phyloP scores from a whole-genome alignment of 2,888 invertebrate genomes.

The Cheilosia impressa region DNA sequence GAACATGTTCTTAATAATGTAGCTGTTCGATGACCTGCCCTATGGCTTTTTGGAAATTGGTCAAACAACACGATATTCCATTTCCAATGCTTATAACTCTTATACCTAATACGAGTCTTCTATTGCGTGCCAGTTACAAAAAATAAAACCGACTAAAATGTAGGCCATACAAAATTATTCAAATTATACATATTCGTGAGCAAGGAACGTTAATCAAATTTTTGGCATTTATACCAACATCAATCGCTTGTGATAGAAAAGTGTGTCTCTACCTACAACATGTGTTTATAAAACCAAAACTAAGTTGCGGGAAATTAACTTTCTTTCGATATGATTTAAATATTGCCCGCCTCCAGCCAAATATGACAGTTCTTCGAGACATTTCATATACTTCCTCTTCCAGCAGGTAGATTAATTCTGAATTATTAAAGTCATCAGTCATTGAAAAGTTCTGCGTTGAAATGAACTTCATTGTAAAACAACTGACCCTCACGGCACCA shows the following conservation, averaged over 20 bases:
- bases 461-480: slow-evolving; percentile 6
- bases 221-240: slow-evolving; percentile 12
- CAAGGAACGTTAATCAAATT: slow-evolving; percentile 5
- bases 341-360: neutral
- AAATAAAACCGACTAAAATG: neutral
- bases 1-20: too few species aligned
- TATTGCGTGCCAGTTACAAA: slow-evolving; percentile 19
- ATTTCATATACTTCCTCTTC: neutral
- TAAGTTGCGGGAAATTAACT: slow-evolving; percentile 8
- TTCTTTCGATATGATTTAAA: slow-evolving; percentile 18
- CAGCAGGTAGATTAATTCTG: neutral
- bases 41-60: slow-evolving; percentile 24
- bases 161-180: slow-evolving; percentile 32
- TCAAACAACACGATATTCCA: slow-evolving; percentile 14
- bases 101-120: neutral
- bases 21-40: slow-evolving; percentile 47
- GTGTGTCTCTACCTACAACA: neutral
- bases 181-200: slow-evolving; percentile 39
- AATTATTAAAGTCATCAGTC: slow-evolving; percentile 3
- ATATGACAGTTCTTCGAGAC: slow-evolving; percentile 10
- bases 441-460: slow-evolving; percentile 9
- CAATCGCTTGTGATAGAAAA: slow-evolving; percentile 1
- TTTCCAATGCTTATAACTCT: slow-evolving; percentile 12
- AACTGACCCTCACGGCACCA: neutral
- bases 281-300: slow-evolving; percentile 5